phyloP scores from a whole-genome alignment of 1,140 invertebrate genomes.

The Polypedilum pembai region DNA sequence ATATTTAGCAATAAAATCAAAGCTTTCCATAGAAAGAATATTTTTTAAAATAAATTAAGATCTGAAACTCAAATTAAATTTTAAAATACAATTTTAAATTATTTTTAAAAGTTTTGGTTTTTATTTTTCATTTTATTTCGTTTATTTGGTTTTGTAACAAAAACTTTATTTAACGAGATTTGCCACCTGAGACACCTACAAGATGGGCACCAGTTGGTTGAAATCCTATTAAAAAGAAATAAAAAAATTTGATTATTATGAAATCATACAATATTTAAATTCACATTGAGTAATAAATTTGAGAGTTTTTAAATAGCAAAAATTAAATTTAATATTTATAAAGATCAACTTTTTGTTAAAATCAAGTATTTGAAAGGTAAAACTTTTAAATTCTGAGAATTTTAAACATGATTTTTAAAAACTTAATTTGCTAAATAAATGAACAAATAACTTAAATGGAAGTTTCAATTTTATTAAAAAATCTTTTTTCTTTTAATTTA shows the following conservation, averaged over 20 bases:
- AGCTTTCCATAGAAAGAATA: too few relatives aligned
- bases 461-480: not conserved
- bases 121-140: not conserved
- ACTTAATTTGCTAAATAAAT: not conserved
- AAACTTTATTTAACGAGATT: not conserved
- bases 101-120: not conserved
- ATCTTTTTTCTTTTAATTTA: not conserved
- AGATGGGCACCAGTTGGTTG: not conserved
- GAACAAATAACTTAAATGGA: too few relatives aligned
- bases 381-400: not conserved
- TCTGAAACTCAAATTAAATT: not conserved
- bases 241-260: not conserved
- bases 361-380: too few relatives aligned
- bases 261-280: too few relatives aligned
- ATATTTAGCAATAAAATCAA: too few relatives aligned
- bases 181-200: not conserved
- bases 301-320: too few relatives aligned
- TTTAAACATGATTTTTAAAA: not conserved
- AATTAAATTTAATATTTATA: too few relatives aligned
- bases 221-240: not conserved
- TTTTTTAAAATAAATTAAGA: too few relatives aligned
- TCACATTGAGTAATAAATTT: too few relatives aligned
- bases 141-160: not conserved
- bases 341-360: too few relatives aligned
- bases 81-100: not conserved